A percentile compares a stretch with the other conserved stretches of the same genome.
Evolutionary conservation across 2,113 vertebrate genomes (phyloP).

Genomic region (Pelecanoides urinatrix): DNA sequence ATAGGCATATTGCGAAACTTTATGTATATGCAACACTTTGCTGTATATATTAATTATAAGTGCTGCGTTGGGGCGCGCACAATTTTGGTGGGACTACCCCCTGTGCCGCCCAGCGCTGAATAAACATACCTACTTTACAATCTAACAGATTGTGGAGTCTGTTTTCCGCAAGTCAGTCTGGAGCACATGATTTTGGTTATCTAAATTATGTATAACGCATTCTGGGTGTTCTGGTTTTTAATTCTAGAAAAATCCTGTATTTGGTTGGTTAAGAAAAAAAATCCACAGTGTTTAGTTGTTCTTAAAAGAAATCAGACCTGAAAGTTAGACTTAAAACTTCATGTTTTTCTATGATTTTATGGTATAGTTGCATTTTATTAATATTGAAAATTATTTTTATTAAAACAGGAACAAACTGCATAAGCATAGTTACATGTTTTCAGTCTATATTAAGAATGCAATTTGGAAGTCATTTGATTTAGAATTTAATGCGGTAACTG

Average conservation of each 20-base stretch:
- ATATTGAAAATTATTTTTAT: background rate
- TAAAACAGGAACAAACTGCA: background rate
- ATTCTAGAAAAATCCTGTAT: background rate
- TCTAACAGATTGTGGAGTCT: too few relatives aligned
- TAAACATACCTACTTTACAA: too few relatives aligned
- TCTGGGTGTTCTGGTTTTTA: background rate
- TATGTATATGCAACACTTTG: too few relatives aligned
- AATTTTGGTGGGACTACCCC: too few relatives aligned
- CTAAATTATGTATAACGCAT: background rate
- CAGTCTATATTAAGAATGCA: background rate
- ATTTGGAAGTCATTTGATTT: background rate
- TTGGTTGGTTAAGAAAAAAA: background rate
- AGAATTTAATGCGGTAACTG: background rate
- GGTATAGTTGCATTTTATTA: background rate
- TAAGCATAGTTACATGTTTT: background rate
- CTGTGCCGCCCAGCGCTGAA: too few relatives aligned
- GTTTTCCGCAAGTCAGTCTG: too few relatives aligned
- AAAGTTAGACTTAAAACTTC: background rate
- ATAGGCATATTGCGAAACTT: too few relatives aligned
- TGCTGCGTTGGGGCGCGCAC: too few relatives aligned
- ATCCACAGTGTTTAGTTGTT: background rate
- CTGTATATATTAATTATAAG: too few relatives aligned
- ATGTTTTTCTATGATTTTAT: background rate
- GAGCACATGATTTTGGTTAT: background rate
- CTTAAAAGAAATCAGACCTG: background rate